phyloP scores from a whole-genome alignment of 1,140 invertebrate genomes.

The Zaprionus ghesquierei region DNA sequence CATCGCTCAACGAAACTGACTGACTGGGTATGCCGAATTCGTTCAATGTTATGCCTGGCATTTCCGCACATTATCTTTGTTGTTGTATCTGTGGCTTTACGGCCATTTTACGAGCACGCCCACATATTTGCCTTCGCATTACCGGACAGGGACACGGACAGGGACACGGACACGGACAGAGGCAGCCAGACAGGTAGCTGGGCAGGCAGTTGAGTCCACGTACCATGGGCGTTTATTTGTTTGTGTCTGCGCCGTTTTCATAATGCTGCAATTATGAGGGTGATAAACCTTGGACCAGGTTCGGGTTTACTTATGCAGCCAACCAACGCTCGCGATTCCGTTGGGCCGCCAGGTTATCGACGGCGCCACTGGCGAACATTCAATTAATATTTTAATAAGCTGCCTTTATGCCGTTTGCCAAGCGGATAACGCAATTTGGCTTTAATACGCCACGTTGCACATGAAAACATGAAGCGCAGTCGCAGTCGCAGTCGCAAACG shows the following conservation, averaged over 20 bases:
- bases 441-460: conserved; percentile 58
- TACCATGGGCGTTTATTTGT: conserved; percentile 47
- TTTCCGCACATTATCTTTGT: conserved; percentile 51
- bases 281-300: conserved; percentile 29
- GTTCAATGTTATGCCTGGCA: conserved; percentile 5
- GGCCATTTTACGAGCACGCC: conserved; percentile 59
- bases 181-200: background rate
- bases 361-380: conserved; percentile 56
- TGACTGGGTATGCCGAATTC: conserved; percentile 22
- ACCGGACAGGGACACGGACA: background rate
- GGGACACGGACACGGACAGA: too few relatives aligned
- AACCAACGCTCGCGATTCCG: background rate
- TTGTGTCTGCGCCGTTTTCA: conserved; percentile 65
- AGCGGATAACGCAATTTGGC: conserved; percentile 73
- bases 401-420: conserved; percentile 70
- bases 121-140: conserved; percentile 26
- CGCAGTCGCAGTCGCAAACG: conserved; percentile 1
- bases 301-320: conserved; percentile 6
- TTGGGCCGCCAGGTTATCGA: conserved; percentile 54
- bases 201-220: too few relatives aligned
- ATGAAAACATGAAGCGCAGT: conserved; percentile 27
- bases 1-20: background rate
- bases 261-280: conserved; percentile 64
- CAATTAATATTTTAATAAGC: conserved; percentile 81
- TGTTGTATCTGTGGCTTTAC: conserved; percentile 56